Base-by-base conservation (phyloP, 2,797 vertebrate species). In the Iguana delicatissima region DNA sequence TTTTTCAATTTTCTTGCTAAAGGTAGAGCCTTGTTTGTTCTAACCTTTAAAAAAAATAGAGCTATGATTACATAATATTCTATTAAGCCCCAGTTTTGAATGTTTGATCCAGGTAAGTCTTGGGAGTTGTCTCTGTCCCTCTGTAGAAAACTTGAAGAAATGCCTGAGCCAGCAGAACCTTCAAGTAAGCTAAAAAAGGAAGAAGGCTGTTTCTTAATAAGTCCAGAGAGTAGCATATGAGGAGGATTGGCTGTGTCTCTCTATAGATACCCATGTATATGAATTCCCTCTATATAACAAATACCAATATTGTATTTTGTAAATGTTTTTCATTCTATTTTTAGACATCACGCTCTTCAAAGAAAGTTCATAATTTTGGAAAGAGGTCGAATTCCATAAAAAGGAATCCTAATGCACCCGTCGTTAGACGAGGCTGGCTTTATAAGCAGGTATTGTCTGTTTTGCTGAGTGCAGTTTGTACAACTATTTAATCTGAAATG, bases 351-450 rank as follows among this genome's bases (percentile, higher is more conserved):
- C 98, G 99, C 92, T 96, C 98, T 82, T 98, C 99, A 81, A 99
- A 99, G 96, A 99, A 99, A 95, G 93, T 99, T 93, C 99, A 99
- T 95, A 99, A 99, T 96, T 99, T 99, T 93, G 99, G 99, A 26
- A 99, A 99, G 96, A 98, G 99, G 89, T 99, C 99, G 13, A 99
- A 99, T 96, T 99, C 99, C 83, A 99, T 99, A 94, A 98, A 98
- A 96, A 98, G 99, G 93, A 99, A 99, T 94, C 98, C 98, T 24
- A 98, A 98, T 77, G 99, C 99, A 8, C 98, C 98, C 0, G 98
- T 99, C 74, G 97, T 98, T 80, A 99, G 98, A 94, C 98, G 98
- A 88, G 98, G 98, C 95, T 99, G 99, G 99, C 98, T 99, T 95
- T 99, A 99, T 96, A 99, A 99, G 96, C 99, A 99, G 98, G 99